Conservation (phyloP, 2,888 invertebrate genomes). For the Parthenolecanium corni region DNA sequence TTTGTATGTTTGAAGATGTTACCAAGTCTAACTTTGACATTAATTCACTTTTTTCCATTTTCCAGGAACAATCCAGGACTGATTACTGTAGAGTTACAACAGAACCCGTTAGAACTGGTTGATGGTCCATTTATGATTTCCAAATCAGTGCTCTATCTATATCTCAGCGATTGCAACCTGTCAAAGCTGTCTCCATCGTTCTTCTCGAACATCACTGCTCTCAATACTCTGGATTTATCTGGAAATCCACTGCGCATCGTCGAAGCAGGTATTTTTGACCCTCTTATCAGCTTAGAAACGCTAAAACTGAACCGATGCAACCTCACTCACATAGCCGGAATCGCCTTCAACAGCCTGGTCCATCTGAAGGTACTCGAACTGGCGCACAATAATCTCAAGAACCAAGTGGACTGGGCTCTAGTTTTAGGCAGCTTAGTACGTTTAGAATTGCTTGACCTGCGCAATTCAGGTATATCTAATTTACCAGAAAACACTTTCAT, state of each 20-base stretch:
- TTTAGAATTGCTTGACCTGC: conserved; percentile 52
- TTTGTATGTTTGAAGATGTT: too few relatives aligned
- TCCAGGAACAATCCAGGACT: conserved; percentile 57
- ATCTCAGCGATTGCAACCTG: conserved; percentile 54
- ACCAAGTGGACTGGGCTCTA: conserved; percentile 47
- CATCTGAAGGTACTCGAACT: conserved; percentile 54
- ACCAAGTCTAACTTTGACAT: too few relatives aligned
- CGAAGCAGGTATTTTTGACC: conserved; percentile 49
- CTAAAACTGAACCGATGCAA: conserved; percentile 54
- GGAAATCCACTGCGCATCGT: conserved; percentile 51
- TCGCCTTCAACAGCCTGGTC: conserved; percentile 47
- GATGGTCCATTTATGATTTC: conserved; percentile 55
- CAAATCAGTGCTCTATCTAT: conserved; percentile 53
- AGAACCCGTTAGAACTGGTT: conserved; percentile 43
- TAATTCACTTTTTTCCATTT: too few relatives aligned
- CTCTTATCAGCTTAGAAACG: conserved; percentile 52
- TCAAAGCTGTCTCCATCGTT: conserved; percentile 49
- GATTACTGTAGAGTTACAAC: conserved; percentile 56
- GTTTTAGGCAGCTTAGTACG: conserved; percentile 49
- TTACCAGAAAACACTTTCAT: conserved; percentile 54
- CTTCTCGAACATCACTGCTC: conserved; percentile 53
- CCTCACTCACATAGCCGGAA: conserved; percentile 46
- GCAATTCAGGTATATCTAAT: conserved; percentile 48
- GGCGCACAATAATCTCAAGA: conserved; percentile 47
- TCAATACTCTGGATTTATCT: conserved; percentile 57